These are phyloP conservation scores for Sinonovacula constricta DNA, from an alignment of 1,140 invertebrate genomes.

Conservation along the genomic window DNA sequence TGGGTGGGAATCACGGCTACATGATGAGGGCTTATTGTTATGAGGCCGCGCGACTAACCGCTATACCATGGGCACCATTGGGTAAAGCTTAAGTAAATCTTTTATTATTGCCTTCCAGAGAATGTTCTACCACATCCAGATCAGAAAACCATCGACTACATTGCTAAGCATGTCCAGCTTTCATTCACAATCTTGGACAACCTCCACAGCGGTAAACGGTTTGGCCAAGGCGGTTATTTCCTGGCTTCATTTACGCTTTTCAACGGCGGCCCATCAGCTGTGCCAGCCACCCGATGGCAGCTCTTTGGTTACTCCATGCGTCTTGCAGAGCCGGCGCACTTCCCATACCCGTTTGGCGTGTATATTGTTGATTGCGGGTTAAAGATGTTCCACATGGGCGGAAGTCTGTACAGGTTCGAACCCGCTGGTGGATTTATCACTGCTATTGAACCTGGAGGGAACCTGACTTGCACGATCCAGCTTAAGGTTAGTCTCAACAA, in stretches of 20 bases:
- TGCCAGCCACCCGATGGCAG: conserved; percentile 13
- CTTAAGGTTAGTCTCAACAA: no score
- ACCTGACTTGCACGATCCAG: no score
- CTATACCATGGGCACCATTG: no score
- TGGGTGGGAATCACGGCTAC: no score
- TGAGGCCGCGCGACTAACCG: no score
- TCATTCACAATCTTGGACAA: conserved; percentile 27
- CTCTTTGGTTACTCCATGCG: conserved; percentile 37
- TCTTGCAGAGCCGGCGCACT: neutral
- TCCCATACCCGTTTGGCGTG: conserved; percentile 22
- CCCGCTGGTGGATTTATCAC: conserved; percentile 5
- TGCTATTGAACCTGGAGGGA: neutral
- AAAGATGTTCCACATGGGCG: conserved; percentile 27
- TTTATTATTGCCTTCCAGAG: no score
- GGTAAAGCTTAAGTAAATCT: no score
- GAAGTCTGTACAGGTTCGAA: conserved; percentile 33
- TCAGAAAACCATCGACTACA: conserved; percentile 19
- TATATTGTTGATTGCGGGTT: conserved; percentile 25
- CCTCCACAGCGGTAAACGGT: conserved; percentile 10
- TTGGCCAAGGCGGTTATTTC: neutral
- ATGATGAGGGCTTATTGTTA: no score
- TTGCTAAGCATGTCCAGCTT: conserved; percentile 21
- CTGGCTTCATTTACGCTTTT: neutral
- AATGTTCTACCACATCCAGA: neutral
- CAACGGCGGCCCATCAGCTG: neutral